Base-by-base conservation (phyloP, 2,888 invertebrate genomes). In the Dynastes grantii region DNA sequence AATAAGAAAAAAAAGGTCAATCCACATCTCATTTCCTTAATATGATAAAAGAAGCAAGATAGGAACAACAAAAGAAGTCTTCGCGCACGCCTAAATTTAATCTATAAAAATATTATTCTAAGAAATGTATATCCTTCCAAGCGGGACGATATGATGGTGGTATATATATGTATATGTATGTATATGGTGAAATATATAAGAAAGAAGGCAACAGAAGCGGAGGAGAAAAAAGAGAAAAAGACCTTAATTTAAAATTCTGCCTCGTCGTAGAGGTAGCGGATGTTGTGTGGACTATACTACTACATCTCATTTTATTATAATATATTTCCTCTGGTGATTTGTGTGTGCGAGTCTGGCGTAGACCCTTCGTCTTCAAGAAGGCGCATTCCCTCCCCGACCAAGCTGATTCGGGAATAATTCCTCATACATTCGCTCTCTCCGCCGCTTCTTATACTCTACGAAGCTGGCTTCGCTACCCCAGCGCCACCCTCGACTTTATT, bases 321-420 rank as follows among this genome's bases (percentile, higher is more conserved):
- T 87, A 87, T 87, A 87, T 87, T 87, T 87, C 84, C 87, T 87
- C 86, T 86, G 86, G 87, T 87, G 87, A 87, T 87, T 87, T 87
- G 87, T 87, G 87, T 87, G 87, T 86, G 85, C 85, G 83, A 84
- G 85, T 83, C 85, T 86, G 84, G 83, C 68, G 79, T 76, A 76
- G 79, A 76, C 85, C 84, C 85, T 82, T 81, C 83, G 81, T 82
- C 84, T 83, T 84, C 83, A 83, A 75, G 73, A 61, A 75, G 61
- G 61, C 73, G 83, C 73, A 83, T 83, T 84, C 85, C 85, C 84
- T 83, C 84, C 81, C 84, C 85, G 85, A 67, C 83, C 83, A 82
- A 85, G 85, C 85, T 86, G 86, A 86, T 86, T 86, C 86, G 86
- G 86, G 87, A 86, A 87, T 87, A 87, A 87, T 87, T 87, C 85